Evolutionary conservation across 2,797 vertebrate genomes (phyloP).

Genomic region (Helarctos malayanus): DNA sequence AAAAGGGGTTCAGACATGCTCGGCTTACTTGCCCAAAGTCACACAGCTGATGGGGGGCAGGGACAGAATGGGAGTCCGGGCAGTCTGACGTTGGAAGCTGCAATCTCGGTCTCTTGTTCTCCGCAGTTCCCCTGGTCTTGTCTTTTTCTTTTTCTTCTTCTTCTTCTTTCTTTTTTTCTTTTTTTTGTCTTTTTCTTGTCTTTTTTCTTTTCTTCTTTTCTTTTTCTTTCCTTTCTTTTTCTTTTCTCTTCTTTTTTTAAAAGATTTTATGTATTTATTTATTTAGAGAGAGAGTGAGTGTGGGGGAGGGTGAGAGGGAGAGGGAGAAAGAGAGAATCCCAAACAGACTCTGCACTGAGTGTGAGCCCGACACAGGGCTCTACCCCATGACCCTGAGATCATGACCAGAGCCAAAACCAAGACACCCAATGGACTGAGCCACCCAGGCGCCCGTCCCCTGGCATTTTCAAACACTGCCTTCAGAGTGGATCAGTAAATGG

Average conservation of each 20-base stretch:
- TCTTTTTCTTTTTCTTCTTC: background rate
- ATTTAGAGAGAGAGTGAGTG: background rate
- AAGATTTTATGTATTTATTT: background rate
- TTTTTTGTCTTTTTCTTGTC: too few relatives aligned
- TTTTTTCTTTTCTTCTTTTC: too few relatives aligned
- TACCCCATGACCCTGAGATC: background rate
- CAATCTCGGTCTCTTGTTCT: background rate
- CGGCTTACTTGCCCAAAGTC: background rate
- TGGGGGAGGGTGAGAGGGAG: background rate
- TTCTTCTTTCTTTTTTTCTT: too few relatives aligned
- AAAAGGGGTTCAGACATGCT: background rate
- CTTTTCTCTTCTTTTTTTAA: too few relatives aligned
- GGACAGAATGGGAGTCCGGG: background rate
- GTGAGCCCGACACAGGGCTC: background rate
- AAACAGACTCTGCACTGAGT: background rate
- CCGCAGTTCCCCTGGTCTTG: accelerated
- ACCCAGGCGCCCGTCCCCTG: accelerated
- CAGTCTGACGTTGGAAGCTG: background rate
- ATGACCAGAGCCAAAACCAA: background rate
- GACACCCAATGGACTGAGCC: background rate
- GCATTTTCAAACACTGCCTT: background rate
- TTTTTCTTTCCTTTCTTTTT: too few relatives aligned
- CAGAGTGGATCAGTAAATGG: background rate
- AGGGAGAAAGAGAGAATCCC: background rate
- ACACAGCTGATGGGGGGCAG: background rate